Evolutionary conservation across 1,140 invertebrate species (phyloP).

Genomic region (Artemia franciscana): DNA sequence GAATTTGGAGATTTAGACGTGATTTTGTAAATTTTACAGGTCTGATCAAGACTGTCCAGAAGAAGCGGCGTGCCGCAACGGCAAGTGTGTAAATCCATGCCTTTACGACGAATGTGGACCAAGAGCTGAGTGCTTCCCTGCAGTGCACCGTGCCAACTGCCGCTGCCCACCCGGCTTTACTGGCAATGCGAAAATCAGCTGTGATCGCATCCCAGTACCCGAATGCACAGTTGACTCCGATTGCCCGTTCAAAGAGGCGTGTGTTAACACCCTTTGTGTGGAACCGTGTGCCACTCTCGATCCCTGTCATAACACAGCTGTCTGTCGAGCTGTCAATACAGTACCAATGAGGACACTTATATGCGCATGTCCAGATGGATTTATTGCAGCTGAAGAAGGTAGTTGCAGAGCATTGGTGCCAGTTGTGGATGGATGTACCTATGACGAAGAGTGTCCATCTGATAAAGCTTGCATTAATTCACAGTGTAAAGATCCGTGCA

Average conservation of each 20-base stretch:
- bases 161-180: constrained; percentile 48
- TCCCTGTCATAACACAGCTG: constrained; percentile 38
- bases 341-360: constrained; percentile 57
- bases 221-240: constrained; percentile 50
- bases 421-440: constrained; percentile 40
- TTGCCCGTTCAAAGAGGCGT: constrained; percentile 42
- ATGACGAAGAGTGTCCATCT: constrained; percentile 47
- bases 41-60: constrained; percentile 47
- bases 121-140: constrained; percentile 49
- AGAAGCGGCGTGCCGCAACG: constrained; percentile 45
- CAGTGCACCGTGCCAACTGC: constrained; percentile 46
- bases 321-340: constrained; percentile 52
- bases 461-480: constrained; percentile 59
- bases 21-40: too few species aligned
- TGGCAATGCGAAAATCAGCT: constrained; percentile 44
- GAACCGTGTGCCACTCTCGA: constrained; percentile 43
- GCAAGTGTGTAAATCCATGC: constrained; percentile 49
- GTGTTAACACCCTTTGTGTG: constrained; percentile 45
- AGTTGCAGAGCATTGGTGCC: constrained; percentile 41
- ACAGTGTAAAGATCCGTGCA: constrained; percentile 60
- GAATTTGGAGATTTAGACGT: too few species aligned
- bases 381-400: constrained; percentile 46
- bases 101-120: constrained; percentile 27
- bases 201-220: constrained; percentile 23
- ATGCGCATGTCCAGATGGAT: constrained; percentile 57